These are phyloP conservation scores for Teinopalpus imperialis DNA, from an alignment of 2,888 invertebrate genomes.

Conservation along the genomic window DNA sequence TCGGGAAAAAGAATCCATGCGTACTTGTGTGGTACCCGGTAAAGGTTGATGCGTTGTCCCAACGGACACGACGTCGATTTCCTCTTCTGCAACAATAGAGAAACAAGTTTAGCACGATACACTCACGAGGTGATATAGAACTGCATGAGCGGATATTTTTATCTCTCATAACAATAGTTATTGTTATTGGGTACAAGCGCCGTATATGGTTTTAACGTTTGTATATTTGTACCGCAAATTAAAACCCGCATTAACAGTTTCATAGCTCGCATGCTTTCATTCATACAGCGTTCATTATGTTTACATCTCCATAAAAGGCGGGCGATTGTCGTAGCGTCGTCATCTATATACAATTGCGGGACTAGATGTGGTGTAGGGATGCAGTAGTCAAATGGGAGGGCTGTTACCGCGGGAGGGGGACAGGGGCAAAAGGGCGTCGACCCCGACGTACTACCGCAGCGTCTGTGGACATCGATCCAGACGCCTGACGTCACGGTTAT, in stretches of 20 bases:
- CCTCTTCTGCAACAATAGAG: conserved; percentile 87
- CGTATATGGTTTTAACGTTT: conserved; percentile 18
- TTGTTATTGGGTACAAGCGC: conserved; percentile 1
- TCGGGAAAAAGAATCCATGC: conserved; percentile 78
- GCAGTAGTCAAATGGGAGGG: conserved; percentile 74
- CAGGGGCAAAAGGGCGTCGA: conserved; percentile 68
- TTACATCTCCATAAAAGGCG: conserved; percentile 67
- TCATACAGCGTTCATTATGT: conserved; percentile 61
- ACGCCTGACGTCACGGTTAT: conserved; percentile 79
- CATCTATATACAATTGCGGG: conserved; percentile 51
- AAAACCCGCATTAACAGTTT: conserved; percentile 44
- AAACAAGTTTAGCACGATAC: conserved; percentile 39
- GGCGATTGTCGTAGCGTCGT: conserved; percentile 59
- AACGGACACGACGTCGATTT: conserved; percentile 91
- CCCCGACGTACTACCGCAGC: conserved; percentile 81
- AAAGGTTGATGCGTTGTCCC: conserved; percentile 64
- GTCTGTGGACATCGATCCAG: conserved; percentile 82
- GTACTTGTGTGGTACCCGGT: conserved; percentile 51
- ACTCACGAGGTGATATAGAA: neutral
- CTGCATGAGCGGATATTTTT: neutral
- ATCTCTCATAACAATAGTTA: neutral
- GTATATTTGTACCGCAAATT: conserved; percentile 28
- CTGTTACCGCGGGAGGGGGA: conserved; percentile 38
- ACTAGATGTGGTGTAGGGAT: conserved; percentile 67
- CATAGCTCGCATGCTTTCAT: conserved; percentile 59